A percentile compares a stretch with the other conserved stretches of the same genome.
Conservation (phyloP, 2,113 vertebrate genomes). For the Leucopsar rothschildi region DNA sequence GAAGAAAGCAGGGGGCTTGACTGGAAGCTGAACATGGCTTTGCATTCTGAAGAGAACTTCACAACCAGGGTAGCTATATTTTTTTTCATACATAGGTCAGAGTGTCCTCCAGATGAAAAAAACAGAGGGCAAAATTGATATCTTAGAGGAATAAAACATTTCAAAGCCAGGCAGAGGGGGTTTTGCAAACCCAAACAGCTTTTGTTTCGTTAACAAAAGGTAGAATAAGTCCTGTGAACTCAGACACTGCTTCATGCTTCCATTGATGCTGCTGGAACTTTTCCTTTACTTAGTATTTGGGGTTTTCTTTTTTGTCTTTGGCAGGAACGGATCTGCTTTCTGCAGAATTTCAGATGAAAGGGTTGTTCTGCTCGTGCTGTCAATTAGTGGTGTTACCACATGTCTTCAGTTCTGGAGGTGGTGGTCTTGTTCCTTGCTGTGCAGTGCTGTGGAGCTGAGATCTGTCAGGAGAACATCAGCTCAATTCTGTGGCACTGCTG, state of each 20-base stretch:
- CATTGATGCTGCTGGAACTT: neutral
- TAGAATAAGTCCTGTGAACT: neutral
- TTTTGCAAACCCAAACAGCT: neutral
- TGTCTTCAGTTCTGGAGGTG: neutral
- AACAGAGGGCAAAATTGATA: neutral
- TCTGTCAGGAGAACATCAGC: neutral
- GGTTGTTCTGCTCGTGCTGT: neutral
- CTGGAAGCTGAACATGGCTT: neutral
- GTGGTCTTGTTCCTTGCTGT: neutral
- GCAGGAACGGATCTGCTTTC: neutral
- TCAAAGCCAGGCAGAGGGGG: neutral
- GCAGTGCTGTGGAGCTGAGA: neutral
- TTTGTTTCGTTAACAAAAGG: neutral
- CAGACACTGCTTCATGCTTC: neutral
- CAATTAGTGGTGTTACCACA: accelerated
- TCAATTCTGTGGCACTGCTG: neutral
- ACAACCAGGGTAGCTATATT: neutral
- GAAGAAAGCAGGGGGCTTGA: neutral
- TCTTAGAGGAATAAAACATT: neutral
- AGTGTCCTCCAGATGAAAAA: neutral
- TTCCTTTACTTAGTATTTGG: neutral
- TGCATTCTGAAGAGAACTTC: neutral
- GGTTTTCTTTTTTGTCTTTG: neutral
- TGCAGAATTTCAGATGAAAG: neutral
- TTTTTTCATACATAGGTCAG: neutral